Conservation (phyloP, 2,113 vertebrate species). For the Megaceryle torquata region DNA sequence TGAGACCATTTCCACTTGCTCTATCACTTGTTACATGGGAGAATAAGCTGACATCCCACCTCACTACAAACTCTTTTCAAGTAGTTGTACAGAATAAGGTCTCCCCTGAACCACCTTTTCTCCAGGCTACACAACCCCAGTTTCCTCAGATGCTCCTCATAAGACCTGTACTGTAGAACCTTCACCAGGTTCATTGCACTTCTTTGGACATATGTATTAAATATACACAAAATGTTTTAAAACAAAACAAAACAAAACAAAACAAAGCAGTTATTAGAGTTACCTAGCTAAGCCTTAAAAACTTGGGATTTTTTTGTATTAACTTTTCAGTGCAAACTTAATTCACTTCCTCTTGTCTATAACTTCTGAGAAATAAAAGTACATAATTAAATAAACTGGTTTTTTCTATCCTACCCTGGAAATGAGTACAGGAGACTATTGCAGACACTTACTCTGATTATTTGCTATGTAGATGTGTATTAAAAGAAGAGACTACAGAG, state of each 20-base stretch:
- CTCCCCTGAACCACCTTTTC: neutral
- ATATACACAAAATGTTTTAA: neutral
- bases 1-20: neutral
- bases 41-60: neutral
- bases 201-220: neutral
- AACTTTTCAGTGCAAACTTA: neutral
- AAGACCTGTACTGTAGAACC: neutral
- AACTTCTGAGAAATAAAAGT: neutral
- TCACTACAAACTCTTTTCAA: neutral
- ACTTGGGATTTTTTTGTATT: neutral
- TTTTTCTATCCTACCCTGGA: neutral
- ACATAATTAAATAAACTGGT: neutral
- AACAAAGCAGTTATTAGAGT: neutral
- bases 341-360: neutral
- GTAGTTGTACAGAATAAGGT: neutral
- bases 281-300: neutral
- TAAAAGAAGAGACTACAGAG: neutral
- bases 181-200: neutral
- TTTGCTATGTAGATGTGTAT: neutral
- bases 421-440: neutral
- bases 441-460: neutral
- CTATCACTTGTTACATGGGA: neutral
- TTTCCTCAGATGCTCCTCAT: neutral
- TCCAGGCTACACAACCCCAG: neutral
- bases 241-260: neutral